phyloP scores from a whole-genome alignment of 1,140 invertebrate genomes.

The Centruroides vittatus region DNA sequence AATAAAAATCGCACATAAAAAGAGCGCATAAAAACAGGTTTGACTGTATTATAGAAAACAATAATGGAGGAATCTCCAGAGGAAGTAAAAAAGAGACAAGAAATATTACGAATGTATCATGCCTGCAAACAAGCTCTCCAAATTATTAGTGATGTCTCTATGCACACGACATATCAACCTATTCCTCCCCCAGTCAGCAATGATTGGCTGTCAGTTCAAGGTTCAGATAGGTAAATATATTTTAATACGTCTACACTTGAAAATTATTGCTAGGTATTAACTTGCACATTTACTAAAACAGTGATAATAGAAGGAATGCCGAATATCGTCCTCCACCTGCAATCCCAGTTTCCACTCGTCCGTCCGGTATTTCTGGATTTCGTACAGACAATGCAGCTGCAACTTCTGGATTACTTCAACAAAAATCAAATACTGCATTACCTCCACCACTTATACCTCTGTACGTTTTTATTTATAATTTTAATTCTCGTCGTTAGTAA shows the following conservation, averaged over 20 bases:
- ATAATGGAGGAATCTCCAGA: slow-evolving; percentile 99
- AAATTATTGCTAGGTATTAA: neutral
- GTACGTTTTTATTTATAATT: no score
- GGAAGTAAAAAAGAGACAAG: slow-evolving; percentile 90
- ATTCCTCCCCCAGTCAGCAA: slow-evolving; percentile 36
- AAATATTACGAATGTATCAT: slow-evolving; percentile 98
- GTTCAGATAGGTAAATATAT: slow-evolving; percentile 37
- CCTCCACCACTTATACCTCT: no score
- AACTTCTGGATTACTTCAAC: no score
- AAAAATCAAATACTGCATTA: no score
- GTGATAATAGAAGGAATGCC: neutral
- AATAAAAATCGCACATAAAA: no score
- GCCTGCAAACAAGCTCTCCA: slow-evolving; percentile 93
- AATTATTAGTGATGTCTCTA: slow-evolving; percentile 96
- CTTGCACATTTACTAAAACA: neutral
- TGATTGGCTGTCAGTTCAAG: slow-evolving; percentile 28
- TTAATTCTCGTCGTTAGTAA: neutral
- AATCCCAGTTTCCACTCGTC: neutral
- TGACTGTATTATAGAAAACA: slow-evolving; percentile 55
- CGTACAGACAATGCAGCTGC: no score
- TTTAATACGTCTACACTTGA: neutral
- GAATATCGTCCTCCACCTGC: slow-evolving; percentile 8
- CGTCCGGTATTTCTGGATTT: neutral
- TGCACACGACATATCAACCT: slow-evolving; percentile 86
- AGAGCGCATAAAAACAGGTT: no score